phyloP scores from a whole-genome alignment of 64 coral and sea anemone species.

The Trachythela sp. region DNA sequence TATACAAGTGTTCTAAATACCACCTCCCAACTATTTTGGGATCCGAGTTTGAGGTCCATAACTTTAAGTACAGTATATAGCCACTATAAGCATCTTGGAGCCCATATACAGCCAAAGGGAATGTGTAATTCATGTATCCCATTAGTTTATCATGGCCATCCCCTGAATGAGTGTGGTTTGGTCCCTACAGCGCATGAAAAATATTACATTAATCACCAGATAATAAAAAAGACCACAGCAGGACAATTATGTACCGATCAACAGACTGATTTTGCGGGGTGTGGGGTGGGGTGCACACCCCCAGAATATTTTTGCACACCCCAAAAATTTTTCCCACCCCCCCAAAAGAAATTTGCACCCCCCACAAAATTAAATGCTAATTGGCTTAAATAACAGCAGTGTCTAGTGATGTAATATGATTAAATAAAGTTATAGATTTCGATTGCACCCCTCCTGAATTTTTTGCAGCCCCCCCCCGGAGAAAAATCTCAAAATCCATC shows the following conservation, averaged over 20 bases:
- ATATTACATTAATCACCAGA: background rate
- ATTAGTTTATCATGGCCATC: slow-evolving; percentile 20
- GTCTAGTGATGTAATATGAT: too few relatives aligned
- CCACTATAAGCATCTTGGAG: slow-evolving; percentile 20
- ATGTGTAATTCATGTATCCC: background rate
- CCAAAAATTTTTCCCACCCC: too few relatives aligned
- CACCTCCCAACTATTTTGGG: background rate
- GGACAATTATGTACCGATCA: background rate
- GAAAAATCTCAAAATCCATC: too few relatives aligned
- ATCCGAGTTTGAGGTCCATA: background rate
- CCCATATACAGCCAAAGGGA: slow-evolving; percentile 9
- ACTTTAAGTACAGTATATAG: background rate
- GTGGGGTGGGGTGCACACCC: too few relatives aligned
- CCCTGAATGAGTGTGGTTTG: background rate
- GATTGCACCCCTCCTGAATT: too few relatives aligned
- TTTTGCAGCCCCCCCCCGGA: too few relatives aligned
- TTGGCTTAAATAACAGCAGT: too few relatives aligned
- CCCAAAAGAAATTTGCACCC: too few relatives aligned
- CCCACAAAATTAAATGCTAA: too few relatives aligned
- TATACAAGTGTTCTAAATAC: slow-evolving; percentile 17
- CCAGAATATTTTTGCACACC: too few relatives aligned
- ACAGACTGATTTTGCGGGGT: too few relatives aligned
- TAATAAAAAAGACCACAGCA: background rate
- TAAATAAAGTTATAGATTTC: too few relatives aligned
- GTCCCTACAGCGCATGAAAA: background rate